These are phyloP conservation scores for Coreius guichenoti DNA, from an alignment of 2,797 vertebrate genomes.

Conservation along the genomic window DNA sequence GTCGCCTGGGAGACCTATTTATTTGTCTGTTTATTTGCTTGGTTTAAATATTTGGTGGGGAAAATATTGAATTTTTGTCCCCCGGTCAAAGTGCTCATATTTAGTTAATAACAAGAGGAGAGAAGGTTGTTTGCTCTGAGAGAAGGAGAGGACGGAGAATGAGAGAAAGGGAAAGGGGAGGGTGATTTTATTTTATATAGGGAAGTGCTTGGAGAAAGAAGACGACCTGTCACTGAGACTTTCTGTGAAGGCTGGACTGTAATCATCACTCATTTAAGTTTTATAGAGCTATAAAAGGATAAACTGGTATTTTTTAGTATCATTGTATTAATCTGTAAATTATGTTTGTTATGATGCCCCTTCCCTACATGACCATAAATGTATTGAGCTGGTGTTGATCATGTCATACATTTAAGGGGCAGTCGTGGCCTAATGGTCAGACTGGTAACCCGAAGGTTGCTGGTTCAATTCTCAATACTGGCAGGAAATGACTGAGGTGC, in stretches of 20 bases:
- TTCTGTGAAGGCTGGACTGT: slow-evolving; percentile 66
- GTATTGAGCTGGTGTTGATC: background rate
- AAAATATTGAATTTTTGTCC: slow-evolving; percentile 93
- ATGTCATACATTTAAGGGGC: background rate
- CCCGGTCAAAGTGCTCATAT: slow-evolving; percentile 87
- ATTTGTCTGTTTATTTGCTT: slow-evolving; percentile 89
- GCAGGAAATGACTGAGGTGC: no score
- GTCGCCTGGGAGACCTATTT: slow-evolving; percentile 85
- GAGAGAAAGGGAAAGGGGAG: slow-evolving; percentile 77
- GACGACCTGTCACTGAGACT: slow-evolving; percentile 76
- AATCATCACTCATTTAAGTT: background rate
- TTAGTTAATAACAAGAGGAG: slow-evolving; percentile 89
- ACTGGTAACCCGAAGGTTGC: no score
- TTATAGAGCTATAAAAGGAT: background rate
- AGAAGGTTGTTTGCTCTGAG: slow-evolving; percentile 84
- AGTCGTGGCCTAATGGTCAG: no score
- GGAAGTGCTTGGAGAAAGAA: slow-evolving; percentile 78
- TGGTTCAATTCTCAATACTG: no score
- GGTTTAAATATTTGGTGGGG: slow-evolving; percentile 93
- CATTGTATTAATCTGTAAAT: slow-evolving; percentile 3
- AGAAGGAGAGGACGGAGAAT: slow-evolving; percentile 76
- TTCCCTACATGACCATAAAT: background rate
- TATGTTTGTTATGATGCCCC: background rate
- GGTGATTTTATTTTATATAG: slow-evolving; percentile 79
- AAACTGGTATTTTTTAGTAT: background rate